Evolutionary conservation across 53 echinoderm and acorn worm genomes (phyloP), one percentile per base, ranked within the genome.

Genomic region (Stichopus horrens): DNA sequence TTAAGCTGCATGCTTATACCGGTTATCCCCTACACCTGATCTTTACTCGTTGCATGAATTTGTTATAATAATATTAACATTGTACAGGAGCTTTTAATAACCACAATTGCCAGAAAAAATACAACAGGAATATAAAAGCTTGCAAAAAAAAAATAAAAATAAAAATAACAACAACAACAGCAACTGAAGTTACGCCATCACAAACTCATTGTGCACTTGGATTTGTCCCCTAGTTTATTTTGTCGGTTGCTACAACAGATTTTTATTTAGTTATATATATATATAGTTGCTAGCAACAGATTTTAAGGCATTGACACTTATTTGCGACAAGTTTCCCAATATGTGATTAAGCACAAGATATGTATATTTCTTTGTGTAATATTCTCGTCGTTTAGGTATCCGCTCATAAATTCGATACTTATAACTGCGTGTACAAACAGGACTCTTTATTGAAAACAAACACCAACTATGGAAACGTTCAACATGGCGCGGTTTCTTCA

Each of bases 401-500:
- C 85, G 68, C 63, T 85, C 85, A 59, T 85, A 66, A 85, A 85
- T 11, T 18, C 60, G 20, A 16, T 21, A 22, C 81, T 81, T 81
- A 21, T 9, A 52, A 5, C 53, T 7, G n/a, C 51, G 14, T 52
- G 85, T 85, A 66, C 85, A 85, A 85, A 85, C 85, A 85, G 52
- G 51, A 67, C 51, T 65, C 85, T 85, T 37, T 85, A 85, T 85
- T 67, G 85, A 65, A 85, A 66, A 37, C 85, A 85, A 85, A 85
- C 66, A 65, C 9, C 9, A 14, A 21, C 57, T 63, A 67, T 85
- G 67, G 67, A 65, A 85, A 66, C 67, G 67, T 51, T 85, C 85
- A 85, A 85, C 66, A 65, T 65, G 13, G 7, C 5, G 20, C 85
- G 85, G 85, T 58, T 23, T 20, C 56, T 56, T 57, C 58, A 81